These are phyloP conservation scores for Balaeniceps rex DNA, from an alignment of 2,113 vertebrate species.

Conservation along the genomic window DNA sequence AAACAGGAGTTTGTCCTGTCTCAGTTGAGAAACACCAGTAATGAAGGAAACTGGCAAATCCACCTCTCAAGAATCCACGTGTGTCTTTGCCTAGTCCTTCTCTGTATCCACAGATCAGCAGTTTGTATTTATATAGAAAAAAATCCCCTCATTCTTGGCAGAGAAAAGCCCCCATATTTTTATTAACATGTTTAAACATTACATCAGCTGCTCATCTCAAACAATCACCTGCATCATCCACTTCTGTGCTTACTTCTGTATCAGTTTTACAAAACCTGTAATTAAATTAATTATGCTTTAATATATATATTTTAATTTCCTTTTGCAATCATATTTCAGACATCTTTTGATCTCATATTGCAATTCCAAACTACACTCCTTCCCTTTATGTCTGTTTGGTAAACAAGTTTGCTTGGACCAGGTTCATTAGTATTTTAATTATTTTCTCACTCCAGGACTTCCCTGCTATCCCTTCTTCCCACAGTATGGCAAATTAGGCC, in stretches of 20 bases:
- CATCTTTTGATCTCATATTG: slow-evolving; percentile 31
- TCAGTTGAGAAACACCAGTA: background rate
- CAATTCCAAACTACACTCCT: background rate
- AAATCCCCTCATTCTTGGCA: slow-evolving; percentile 2
- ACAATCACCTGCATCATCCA: background rate
- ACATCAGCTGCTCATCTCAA: slow-evolving; percentile 26
- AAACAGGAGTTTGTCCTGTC: background rate
- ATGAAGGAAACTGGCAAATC: background rate
- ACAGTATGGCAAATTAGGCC: background rate
- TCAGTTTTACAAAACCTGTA: slow-evolving; percentile 3
- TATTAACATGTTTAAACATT: slow-evolving; percentile 51
- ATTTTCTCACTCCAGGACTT: slow-evolving; percentile 34
- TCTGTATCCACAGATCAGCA: background rate
- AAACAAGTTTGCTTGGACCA: slow-evolving; percentile 45
- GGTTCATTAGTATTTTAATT: slow-evolving; percentile 60
- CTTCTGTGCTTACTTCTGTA: background rate
- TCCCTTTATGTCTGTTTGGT: slow-evolving; percentile 20
- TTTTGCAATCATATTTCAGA: slow-evolving; percentile 27
- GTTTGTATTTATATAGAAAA: background rate
- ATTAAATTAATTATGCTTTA: slow-evolving; percentile 38
- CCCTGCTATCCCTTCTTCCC: background rate
- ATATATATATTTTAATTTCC: background rate
- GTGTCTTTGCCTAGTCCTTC: background rate
- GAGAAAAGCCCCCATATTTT: background rate
- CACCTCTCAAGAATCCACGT: background rate